Evolutionary conservation across 2,113 vertebrate genomes (phyloP).

Genomic region (Spheniscus mendiculus): DNA sequence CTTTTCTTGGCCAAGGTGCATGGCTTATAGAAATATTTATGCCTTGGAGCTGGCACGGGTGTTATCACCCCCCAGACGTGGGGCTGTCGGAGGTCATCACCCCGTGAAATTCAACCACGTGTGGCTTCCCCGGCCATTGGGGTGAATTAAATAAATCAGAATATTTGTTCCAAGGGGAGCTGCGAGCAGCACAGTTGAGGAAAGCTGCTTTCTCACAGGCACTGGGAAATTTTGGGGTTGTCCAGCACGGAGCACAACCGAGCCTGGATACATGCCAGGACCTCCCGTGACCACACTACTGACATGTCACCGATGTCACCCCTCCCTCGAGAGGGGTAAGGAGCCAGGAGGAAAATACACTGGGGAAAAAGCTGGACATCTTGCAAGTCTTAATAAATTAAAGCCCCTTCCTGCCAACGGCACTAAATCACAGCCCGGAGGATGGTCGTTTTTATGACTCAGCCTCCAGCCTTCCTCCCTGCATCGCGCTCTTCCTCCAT

Average conservation of each 20-base stretch:
- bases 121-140: background rate
- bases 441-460: background rate
- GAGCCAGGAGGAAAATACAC: background rate
- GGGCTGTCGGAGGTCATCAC: background rate
- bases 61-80: background rate
- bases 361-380: background rate
- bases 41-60: background rate
- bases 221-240: background rate
- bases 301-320: rapidly evolving
- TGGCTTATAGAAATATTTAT: background rate
- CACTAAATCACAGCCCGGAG: background rate
- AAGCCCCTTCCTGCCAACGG: background rate
- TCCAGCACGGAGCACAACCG: background rate
- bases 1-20: background rate
- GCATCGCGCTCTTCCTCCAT: rapidly evolving
- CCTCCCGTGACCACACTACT: rapidly evolving
- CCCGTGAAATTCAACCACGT: background rate
- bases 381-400: background rate
- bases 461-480: background rate
- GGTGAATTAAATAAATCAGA: background rate
- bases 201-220: background rate
- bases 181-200: background rate
- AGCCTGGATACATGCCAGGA: background rate
- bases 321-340: background rate
- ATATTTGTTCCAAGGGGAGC: background rate